Evolutionary conservation across 2,113 vertebrate genomes (phyloP).

Genomic region (Pseudorhombus dupliciocellatus): DNA sequence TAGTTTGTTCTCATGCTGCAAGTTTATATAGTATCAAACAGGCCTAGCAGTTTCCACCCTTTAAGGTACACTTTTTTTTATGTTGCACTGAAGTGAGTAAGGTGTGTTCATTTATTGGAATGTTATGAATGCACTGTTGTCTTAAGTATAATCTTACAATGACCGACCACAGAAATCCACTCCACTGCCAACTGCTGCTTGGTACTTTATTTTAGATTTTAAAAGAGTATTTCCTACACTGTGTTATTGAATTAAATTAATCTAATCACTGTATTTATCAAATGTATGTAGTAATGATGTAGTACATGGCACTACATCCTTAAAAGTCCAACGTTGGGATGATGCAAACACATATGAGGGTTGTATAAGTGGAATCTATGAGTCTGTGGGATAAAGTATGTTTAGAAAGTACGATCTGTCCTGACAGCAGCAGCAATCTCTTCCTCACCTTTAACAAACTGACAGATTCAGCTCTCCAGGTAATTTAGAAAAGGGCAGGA

Average conservation of each 20-base stretch:
- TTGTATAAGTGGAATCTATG: not conserved
- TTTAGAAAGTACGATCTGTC: not conserved
- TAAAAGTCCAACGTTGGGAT: too few relatives aligned
- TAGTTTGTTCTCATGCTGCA: not conserved
- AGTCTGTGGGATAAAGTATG: not conserved
- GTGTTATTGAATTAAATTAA: not conserved
- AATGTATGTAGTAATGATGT: too few relatives aligned
- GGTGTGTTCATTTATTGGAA: conserved; percentile 2
- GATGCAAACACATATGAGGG: not conserved
- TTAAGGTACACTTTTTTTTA: not conserved
- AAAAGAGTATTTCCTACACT: not conserved
- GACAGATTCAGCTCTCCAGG: not conserved
- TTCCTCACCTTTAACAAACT: not conserved
- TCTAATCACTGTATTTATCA: not conserved
- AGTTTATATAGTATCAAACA: not conserved
- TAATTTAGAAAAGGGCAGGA: conserved; percentile 2
- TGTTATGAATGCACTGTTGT: not conserved
- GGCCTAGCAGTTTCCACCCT: not conserved
- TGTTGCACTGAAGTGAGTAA: not conserved
- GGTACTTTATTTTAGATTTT: not conserved
- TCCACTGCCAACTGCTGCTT: not conserved
- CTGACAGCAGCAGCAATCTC: not conserved
- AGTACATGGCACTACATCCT: too few relatives aligned
- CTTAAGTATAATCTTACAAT: not conserved
- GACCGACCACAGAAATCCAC: not conserved